These are phyloP conservation scores for Cheilosia urbana DNA, from an alignment of 2,888 invertebrate genomes.

Conservation along the genomic window DNA sequence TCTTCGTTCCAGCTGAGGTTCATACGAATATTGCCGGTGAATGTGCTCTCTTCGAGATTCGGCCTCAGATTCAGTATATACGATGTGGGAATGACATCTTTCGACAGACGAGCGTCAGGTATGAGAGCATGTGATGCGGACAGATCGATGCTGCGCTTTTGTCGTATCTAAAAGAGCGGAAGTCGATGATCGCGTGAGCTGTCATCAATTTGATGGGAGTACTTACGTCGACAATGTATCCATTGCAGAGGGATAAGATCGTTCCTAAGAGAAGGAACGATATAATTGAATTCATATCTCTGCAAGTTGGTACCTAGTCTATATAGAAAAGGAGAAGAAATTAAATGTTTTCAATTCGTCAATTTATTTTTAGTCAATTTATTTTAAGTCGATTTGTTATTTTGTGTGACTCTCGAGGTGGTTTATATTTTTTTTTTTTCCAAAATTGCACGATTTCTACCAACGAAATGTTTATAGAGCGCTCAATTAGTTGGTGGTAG, in stretches of 20 bases:
- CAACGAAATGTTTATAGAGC: not conserved
- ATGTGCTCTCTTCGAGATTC: constrained; percentile 87
- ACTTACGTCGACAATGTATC: constrained; percentile 72
- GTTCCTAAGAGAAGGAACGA: constrained; percentile 76
- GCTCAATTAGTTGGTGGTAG: not conserved
- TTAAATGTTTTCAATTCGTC: constrained; percentile 8
- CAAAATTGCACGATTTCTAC: not conserved
- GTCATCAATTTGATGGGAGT: not conserved
- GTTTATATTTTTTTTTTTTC: not conserved
- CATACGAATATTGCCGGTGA: constrained; percentile 88
- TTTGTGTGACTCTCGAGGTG: not conserved
- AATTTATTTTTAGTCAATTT: constrained; percentile 46
- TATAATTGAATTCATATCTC: constrained; percentile 73
- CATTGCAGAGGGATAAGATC: constrained; percentile 73
- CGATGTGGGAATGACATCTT: constrained; percentile 87
- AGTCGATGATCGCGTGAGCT: not conserved
- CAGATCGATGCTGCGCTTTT: constrained; percentile 88
- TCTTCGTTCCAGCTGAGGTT: constrained; percentile 88
- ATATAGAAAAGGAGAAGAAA: constrained; percentile 3
- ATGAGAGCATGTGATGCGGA: constrained; percentile 88
- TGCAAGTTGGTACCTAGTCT: constrained; percentile 32
- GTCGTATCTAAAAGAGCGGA: constrained; percentile 78
- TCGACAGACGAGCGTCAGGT: constrained; percentile 87
- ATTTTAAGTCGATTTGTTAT: constrained; percentile 26
- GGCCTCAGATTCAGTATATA: constrained; percentile 89